These are phyloP conservation scores for Dicrurus megarhynchus DNA, from an alignment of 2,113 vertebrate genomes.

Conservation along the genomic window DNA sequence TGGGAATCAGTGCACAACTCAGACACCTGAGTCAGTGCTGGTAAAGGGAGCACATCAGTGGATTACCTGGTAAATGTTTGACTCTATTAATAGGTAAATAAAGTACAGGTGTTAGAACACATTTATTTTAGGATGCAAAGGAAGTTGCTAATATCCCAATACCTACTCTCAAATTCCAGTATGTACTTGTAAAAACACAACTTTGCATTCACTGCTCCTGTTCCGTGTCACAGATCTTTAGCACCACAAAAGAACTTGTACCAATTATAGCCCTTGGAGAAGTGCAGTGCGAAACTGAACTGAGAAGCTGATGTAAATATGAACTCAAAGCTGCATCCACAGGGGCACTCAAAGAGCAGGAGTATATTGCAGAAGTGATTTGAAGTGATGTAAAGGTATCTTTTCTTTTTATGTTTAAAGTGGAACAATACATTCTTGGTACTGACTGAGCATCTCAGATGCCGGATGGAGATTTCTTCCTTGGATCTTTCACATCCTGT, in stretches of 20 bases:
- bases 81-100: constrained; percentile 19
- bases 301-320: background rate
- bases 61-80: background rate
- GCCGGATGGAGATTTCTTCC: background rate
- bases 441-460: background rate
- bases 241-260: background rate
- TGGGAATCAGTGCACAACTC: constrained; percentile 14
- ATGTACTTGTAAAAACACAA: background rate
- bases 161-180: background rate
- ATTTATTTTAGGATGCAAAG: background rate
- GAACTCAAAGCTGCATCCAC: background rate
- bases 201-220: background rate
- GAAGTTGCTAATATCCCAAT: background rate
- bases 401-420: background rate
- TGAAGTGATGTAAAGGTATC: background rate
- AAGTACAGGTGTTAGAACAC: background rate
- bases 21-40: background rate
- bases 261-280: background rate
- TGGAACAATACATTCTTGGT: background rate
- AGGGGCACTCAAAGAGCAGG: background rate
- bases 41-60: constrained; percentile 3
- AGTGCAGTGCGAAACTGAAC: background rate
- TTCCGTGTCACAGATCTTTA: background rate
- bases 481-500: background rate
- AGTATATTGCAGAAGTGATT: background rate